Conservation (phyloP, 2,113 vertebrate species). For the Archocentrus centrarchus region DNA sequence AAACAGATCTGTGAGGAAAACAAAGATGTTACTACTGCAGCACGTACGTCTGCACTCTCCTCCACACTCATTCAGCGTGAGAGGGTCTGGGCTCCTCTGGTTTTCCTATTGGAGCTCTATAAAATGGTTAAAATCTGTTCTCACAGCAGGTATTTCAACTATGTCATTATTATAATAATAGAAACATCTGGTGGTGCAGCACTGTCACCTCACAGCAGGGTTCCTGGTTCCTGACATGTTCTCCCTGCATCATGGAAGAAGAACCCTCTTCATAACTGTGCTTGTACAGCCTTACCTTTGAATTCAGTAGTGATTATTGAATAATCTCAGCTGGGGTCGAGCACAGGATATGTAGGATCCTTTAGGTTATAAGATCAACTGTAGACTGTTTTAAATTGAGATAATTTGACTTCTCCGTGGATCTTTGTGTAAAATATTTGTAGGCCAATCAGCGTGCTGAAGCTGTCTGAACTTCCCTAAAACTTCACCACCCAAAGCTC, state of each 20-base stretch:
- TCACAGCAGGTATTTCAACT: neutral
- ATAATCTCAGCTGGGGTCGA: too few species aligned
- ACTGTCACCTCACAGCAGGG: neutral
- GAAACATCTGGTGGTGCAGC: neutral
- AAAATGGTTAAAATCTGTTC: neutral
- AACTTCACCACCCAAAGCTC: too few species aligned
- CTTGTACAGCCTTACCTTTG: neutral
- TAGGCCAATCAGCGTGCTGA: too few species aligned
- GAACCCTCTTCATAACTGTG: too few species aligned
- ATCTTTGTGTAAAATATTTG: too few species aligned
- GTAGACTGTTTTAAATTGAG: too few species aligned
- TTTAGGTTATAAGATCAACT: too few species aligned
- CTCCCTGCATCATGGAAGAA: neutral
- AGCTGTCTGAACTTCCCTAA: too few species aligned
- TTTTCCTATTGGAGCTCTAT: neutral
- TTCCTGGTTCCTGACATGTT: accelerated
- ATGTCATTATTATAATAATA: neutral
- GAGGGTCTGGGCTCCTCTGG: accelerated
- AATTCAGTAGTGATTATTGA: neutral
- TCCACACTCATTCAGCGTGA: neutral
- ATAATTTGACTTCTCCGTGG: too few species aligned
- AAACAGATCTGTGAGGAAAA: conserved; percentile 85
- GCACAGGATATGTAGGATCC: too few species aligned
- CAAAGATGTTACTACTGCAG: neutral
- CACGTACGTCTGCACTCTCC: neutral